Conservation (phyloP, 1,140 invertebrate species). For the Temnothorax longispinosus region DNA sequence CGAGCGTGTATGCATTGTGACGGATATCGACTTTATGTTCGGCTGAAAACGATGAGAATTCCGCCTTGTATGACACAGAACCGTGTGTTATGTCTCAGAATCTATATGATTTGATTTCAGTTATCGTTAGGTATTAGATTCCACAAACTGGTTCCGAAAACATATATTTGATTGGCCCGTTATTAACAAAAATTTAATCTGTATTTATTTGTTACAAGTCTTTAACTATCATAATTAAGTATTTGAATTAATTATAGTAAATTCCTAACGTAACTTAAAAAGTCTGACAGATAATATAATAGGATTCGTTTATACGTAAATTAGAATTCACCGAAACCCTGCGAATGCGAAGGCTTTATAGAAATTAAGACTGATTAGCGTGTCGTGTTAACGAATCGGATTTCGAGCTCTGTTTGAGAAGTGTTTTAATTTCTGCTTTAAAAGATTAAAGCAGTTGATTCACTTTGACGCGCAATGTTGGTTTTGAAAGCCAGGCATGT, state of each 20-base stretch:
- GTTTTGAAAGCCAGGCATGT: conserved; percentile 39
- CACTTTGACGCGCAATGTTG: conserved; percentile 41
- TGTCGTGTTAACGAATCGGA: background rate
- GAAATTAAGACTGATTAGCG: background rate
- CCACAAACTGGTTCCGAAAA: background rate
- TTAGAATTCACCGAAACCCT: background rate
- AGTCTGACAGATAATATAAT: background rate
- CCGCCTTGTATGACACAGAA: background rate
- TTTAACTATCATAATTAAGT: background rate
- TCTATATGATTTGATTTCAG: background rate
- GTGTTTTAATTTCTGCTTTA: conserved; percentile 32
- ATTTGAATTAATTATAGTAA: background rate
- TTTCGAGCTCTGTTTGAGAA: background rate
- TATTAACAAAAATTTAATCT: background rate
- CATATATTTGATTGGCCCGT: background rate
- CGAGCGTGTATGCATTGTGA: conserved; percentile 55
- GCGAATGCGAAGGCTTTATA: background rate
- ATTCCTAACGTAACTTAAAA: background rate
- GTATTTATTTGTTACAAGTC: background rate
- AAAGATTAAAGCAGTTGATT: background rate
- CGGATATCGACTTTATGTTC: conserved; percentile 72
- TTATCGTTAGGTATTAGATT: background rate
- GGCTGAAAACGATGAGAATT: conserved; percentile 62
- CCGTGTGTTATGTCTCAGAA: background rate
- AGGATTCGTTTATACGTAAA: background rate